phyloP scores from a whole-genome alignment of 1,140 invertebrate species.

The Glossosoma conforme region DNA sequence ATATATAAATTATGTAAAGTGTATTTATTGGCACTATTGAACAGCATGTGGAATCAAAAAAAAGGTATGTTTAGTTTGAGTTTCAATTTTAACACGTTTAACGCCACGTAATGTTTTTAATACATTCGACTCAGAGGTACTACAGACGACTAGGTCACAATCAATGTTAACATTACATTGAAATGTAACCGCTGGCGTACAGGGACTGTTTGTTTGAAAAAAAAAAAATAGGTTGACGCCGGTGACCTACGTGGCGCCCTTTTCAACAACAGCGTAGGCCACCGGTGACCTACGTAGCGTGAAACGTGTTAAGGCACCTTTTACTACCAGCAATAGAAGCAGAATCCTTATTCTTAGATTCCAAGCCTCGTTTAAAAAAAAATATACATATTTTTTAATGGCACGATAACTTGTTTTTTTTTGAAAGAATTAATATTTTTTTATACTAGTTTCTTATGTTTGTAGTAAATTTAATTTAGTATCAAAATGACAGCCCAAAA shows the following conservation, averaged over 20 bases:
- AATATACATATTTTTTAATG: not conserved
- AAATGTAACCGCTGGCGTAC: too few relatives aligned
- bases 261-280: not conserved
- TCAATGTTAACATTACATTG: too few relatives aligned
- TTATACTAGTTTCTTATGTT: not conserved
- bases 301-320: not conserved
- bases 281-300: not conserved
- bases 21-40: too few relatives aligned
- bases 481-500: too few relatives aligned
- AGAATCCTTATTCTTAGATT: not conserved
- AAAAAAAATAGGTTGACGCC: not conserved
- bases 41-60: too few relatives aligned
- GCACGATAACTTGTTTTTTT: not conserved
- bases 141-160: too few relatives aligned
- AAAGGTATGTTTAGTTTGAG: too few relatives aligned
- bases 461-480: too few relatives aligned
- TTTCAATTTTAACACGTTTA: too few relatives aligned
- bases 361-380: not conserved
- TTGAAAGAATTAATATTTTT: not conserved
- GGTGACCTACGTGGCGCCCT: not conserved
- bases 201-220: slow-evolving; percentile 8
- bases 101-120: too few relatives aligned
- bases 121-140: too few relatives aligned
- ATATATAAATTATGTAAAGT: too few relatives aligned
- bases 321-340: not conserved